Evolutionary conservation across 2,888 invertebrate genomes (phyloP).

Genomic region (Apodemia mormo): DNA sequence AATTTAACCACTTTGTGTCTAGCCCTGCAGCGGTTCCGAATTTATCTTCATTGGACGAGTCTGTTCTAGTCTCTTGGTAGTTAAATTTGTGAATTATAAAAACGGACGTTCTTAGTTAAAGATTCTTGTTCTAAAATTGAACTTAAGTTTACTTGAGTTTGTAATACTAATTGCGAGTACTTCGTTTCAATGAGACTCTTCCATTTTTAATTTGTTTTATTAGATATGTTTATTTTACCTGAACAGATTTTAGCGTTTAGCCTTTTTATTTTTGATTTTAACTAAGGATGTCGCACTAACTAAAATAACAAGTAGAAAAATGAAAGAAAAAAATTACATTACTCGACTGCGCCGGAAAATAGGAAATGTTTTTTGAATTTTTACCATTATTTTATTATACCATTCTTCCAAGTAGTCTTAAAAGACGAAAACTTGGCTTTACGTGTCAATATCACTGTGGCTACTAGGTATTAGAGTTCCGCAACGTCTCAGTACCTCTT

Average conservation of each 20-base stretch:
- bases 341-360: no score
- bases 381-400: no score
- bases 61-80: slow-evolving; percentile 30
- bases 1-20: slow-evolving; percentile 30
- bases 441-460: no score
- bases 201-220: slow-evolving; percentile 22
- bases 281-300: not conserved
- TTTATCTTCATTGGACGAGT: slow-evolving; percentile 34
- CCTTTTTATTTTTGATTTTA: not conserved
- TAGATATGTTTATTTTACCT: slow-evolving; percentile 1
- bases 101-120: slow-evolving; percentile 28
- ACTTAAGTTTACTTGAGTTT: slow-evolving; percentile 27
- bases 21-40: slow-evolving; percentile 27
- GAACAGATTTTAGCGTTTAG: not conserved
- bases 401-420: no score
- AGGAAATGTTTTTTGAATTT: no score
- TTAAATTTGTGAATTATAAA: slow-evolving; percentile 36
- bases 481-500: no score
- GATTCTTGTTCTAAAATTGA: slow-evolving; percentile 27
- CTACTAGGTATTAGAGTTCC: no score
- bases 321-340: no score
- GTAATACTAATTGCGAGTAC: slow-evolving; percentile 30
- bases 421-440: no score
- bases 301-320: no score
- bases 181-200: slow-evolving; percentile 27